A percentile compares a stretch with the other conserved stretches of the same genome.
phyloP scores from a whole-genome alignment of 2,113 vertebrate species.

The Leucoraja erinaceus region DNA sequence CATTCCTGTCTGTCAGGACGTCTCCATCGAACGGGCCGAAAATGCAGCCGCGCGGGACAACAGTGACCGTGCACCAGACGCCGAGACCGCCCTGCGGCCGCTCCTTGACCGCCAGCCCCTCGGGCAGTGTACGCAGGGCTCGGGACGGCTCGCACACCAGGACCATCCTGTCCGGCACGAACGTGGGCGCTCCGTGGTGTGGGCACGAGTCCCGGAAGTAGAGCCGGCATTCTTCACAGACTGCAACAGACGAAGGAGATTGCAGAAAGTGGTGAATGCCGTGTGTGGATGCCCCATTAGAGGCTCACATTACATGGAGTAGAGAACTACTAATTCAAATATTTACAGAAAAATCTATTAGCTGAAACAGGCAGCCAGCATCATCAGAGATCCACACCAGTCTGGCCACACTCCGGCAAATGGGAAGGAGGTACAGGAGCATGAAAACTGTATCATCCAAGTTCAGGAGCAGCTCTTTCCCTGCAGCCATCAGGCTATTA shows the following conservation, averaged over 20 bases:
- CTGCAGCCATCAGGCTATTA: too few relatives aligned
- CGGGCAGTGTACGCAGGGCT: constrained; percentile 45
- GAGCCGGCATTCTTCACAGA: constrained; percentile 45
- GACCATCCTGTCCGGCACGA: constrained; percentile 42
- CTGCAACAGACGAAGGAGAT: constrained; percentile 25
- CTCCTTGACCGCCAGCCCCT: constrained; percentile 46
- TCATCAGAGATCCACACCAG: too few relatives aligned
- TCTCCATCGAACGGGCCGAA: constrained; percentile 62
- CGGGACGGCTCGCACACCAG: constrained; percentile 42
- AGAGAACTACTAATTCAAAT: too few relatives aligned
- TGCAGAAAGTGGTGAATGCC: too few relatives aligned
- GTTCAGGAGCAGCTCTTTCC: too few relatives aligned
- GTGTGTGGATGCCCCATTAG: too few relatives aligned
- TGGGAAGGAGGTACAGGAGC: too few relatives aligned
- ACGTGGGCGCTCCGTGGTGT: constrained; percentile 43
- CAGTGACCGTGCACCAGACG: constrained; percentile 48
- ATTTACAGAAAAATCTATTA: too few relatives aligned
- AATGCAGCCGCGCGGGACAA: constrained; percentile 54
- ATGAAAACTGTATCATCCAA: too few relatives aligned
- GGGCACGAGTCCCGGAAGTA: constrained; percentile 47
- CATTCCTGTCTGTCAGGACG: constrained; percentile 46
- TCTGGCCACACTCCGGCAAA: too few relatives aligned
- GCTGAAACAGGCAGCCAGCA: too few relatives aligned
- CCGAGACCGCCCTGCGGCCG: constrained; percentile 43
- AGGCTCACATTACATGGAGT: too few relatives aligned